These are phyloP conservation scores for Steinernema khuongi DNA, from an alignment of 1,140 invertebrate species.

Conservation along the genomic window DNA sequence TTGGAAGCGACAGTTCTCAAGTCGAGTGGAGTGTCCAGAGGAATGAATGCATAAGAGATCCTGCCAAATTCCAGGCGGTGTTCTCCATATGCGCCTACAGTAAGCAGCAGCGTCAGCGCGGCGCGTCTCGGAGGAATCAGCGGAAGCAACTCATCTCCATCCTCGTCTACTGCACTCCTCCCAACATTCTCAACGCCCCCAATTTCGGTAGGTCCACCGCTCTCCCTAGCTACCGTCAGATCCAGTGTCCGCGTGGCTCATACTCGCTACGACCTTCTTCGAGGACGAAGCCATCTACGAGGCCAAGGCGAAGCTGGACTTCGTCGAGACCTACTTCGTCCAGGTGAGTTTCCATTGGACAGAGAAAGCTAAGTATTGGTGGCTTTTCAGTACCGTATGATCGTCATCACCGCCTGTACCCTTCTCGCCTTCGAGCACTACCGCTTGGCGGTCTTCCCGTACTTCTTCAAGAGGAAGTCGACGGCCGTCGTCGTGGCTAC, in stretches of 20 bases:
- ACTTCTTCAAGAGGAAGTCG: too few species aligned
- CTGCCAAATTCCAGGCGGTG: not conserved
- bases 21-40: too few species aligned
- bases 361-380: not conserved
- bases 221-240: too few species aligned
- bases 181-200: not conserved
- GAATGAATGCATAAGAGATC: too few species aligned
- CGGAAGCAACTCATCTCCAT: not conserved
- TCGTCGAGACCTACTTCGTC: not conserved
- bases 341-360: not conserved
- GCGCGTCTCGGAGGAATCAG: not conserved
- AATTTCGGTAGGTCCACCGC: not conserved
- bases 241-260: too few species aligned
- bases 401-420: not conserved
- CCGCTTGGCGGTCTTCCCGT: too few species aligned
- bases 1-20: too few species aligned
- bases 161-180: not conserved
- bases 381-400: not conserved
- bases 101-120: not conserved
- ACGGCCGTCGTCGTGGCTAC: too few species aligned
- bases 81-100: not conserved
- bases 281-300: not conserved
- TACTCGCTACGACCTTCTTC: too few species aligned
- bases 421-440: conserved; percentile 10
- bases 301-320: not conserved